phyloP scores from a whole-genome alignment of 2,113 vertebrate species.

The Hassar affinis region DNA sequence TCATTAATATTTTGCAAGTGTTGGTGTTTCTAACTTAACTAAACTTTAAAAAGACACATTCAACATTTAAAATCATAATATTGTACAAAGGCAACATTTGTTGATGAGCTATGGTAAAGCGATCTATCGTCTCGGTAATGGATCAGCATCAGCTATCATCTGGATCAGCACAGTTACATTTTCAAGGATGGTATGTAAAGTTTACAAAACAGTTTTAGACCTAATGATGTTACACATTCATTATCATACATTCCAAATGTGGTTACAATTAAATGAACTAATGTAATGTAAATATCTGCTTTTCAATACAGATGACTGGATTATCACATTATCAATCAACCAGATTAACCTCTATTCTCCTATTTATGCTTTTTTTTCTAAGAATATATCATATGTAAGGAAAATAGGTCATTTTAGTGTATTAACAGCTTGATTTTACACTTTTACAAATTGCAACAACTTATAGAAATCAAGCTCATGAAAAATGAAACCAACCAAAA shows the following conservation, averaged over 20 bases:
- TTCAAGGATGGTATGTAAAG: background rate
- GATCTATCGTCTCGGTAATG: background rate
- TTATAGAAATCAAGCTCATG: too few relatives aligned
- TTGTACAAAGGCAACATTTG: background rate
- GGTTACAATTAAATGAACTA: background rate
- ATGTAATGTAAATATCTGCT: background rate
- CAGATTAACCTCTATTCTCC: background rate
- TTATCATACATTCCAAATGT: background rate
- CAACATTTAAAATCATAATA: background rate
- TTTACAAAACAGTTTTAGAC: background rate
- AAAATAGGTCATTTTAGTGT: background rate
- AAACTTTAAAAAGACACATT: background rate
- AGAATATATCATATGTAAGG: background rate
- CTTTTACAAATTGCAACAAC: background rate
- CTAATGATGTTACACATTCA: background rate
- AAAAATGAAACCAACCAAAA: background rate
- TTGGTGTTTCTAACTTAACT: background rate
- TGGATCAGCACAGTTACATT: background rate
- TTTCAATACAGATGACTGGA: background rate
- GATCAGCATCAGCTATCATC: background rate
- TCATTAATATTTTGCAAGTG: background rate
- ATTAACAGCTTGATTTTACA: background rate
- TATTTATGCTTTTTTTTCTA: background rate
- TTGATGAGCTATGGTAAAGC: background rate
- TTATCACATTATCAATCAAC: background rate